These are phyloP conservation scores for Cacoxenus indagator DNA, from an alignment of 2,888 invertebrate genomes.

Conservation along the genomic window DNA sequence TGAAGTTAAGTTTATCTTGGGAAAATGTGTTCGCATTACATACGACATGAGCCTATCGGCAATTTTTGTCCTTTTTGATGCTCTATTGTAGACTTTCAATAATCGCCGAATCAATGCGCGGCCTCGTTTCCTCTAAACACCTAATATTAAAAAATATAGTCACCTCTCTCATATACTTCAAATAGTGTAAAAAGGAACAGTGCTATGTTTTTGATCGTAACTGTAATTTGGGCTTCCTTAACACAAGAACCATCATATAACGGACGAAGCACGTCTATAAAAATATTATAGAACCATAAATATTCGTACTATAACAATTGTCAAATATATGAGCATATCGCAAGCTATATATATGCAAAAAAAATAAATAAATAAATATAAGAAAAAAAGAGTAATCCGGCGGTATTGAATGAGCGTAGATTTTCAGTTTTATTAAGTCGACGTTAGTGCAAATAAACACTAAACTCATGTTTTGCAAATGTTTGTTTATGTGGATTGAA, in stretches of 20 bases:
- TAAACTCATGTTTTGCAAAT: slow-evolving; percentile 24
- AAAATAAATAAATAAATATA: slow-evolving; percentile 15
- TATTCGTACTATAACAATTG: slow-evolving; percentile 17
- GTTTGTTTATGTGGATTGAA: neutral
- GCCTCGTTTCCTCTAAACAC: too few species aligned
- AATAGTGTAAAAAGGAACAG: too few species aligned
- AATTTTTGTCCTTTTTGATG: too few species aligned
- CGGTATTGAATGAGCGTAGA: slow-evolving; percentile 11
- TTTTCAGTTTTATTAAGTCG: neutral
- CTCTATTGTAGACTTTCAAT: too few species aligned
- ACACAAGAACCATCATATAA: neutral
- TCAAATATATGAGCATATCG: neutral
- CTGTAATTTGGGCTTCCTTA: too few species aligned
- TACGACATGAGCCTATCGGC: too few species aligned
- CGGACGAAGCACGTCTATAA: slow-evolving; percentile 40
- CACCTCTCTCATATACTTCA: too few species aligned
- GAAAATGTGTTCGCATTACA: too few species aligned
- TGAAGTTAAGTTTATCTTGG: too few species aligned
- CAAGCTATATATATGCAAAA: slow-evolving; percentile 37
- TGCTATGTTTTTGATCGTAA: too few species aligned
- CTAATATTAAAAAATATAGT: too few species aligned
- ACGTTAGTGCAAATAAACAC: slow-evolving; percentile 21
- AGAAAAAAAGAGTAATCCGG: neutral
- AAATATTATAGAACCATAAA: slow-evolving; percentile 47
- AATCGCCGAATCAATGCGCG: too few species aligned